A percentile compares a stretch with the other conserved stretches of the same genome.
These are phyloP conservation scores for Ophion costatus DNA, from an alignment of 2,888 invertebrate genomes.

Conservation along the genomic window DNA sequence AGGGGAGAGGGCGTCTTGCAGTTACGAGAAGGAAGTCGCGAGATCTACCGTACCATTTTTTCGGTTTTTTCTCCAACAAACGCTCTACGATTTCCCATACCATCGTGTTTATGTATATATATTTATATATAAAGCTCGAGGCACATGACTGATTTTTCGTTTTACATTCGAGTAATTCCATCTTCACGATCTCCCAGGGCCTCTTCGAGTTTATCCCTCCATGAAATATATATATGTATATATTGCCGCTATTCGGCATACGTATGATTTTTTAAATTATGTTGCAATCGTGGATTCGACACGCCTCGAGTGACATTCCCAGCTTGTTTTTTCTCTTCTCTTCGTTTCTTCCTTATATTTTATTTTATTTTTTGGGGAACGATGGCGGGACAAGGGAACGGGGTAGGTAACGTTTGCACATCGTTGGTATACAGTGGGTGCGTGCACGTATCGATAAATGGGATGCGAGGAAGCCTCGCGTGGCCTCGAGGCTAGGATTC, in stretches of 20 bases:
- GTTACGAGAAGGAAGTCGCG: conserved; percentile 62
- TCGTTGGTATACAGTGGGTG: no score
- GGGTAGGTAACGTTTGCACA: no score
- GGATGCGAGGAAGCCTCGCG: no score
- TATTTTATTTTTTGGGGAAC: no score
- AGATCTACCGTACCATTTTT: conserved; percentile 17
- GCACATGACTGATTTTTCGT: conserved; percentile 42
- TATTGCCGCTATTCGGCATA: background rate
- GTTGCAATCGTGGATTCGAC: no score
- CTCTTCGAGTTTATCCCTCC: conserved; percentile 17
- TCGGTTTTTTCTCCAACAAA: background rate
- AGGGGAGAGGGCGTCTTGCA: conserved; percentile 65
- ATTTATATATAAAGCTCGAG: background rate
- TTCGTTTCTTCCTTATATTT: background rate
- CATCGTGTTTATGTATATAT: no score
- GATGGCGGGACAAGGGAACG: no score
- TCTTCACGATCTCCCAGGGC: conserved; percentile 52
- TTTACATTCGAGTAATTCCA: conserved; percentile 72
- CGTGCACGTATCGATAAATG: no score
- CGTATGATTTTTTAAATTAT: no score
- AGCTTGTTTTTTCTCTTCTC: background rate
- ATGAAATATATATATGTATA: conserved; percentile 6
- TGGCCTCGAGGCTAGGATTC: conserved; percentile 36
- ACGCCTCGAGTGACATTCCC: no score
- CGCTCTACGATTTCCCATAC: background rate